Percentiles rank a stretch among this genome's conserved stretches.
phyloP scores from a whole-genome alignment of 2,113 vertebrate genomes.

The Prionailurus bengalensis region DNA sequence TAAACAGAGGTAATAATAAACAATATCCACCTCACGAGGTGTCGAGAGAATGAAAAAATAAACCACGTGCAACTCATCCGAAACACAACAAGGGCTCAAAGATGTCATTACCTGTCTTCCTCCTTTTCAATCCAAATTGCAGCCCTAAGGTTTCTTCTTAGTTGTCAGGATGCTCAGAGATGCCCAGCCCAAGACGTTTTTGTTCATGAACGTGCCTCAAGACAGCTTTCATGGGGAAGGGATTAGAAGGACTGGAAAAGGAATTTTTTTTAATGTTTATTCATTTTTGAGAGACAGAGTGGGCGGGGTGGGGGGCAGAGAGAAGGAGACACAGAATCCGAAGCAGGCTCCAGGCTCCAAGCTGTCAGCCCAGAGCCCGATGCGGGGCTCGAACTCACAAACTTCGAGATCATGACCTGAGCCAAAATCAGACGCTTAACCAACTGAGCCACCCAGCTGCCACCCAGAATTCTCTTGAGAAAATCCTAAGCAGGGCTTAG shows the following conservation, averaged over 20 bases:
- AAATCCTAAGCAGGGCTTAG: too few species aligned
- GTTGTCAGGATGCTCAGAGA: background rate
- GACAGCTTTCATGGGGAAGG: background rate
- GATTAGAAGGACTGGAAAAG: background rate
- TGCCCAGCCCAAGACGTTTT: background rate
- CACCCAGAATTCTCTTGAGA: too few species aligned
- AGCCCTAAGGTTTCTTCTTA: background rate
- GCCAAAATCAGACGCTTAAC: too few species aligned
- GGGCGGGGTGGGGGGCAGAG: too few species aligned
- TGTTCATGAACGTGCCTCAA: background rate
- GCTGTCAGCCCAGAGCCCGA: too few species aligned
- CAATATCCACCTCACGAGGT: background rate
- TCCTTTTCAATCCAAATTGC: background rate
- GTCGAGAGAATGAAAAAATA: background rate
- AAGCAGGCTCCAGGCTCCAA: too few species aligned
- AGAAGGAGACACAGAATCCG: too few species aligned
- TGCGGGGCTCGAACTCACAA: too few species aligned
- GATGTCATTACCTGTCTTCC: background rate
- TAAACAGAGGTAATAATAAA: background rate
- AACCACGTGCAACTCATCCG: background rate
- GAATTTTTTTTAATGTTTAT: too few species aligned
- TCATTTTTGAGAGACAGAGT: too few species aligned
- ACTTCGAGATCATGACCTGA: too few species aligned
- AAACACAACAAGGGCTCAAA: background rate
- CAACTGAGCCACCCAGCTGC: too few species aligned